Conservation (phyloP, 2,113 vertebrate species). For the Choloepus hoffmanni region DNA sequence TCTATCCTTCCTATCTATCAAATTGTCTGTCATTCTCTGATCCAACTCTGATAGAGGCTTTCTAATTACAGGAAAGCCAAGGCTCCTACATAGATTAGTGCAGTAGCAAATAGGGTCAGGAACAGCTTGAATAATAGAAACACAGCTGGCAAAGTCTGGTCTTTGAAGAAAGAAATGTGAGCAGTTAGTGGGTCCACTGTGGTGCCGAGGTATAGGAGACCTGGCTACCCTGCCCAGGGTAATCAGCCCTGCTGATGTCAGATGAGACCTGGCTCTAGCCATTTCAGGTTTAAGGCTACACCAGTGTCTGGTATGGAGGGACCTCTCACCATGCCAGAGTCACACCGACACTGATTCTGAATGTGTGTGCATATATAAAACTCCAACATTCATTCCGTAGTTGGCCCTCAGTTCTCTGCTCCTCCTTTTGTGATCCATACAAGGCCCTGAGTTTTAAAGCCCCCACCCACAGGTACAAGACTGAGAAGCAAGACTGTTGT, state of each 20-base stretch:
- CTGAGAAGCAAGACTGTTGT: neutral
- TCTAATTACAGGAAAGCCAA: neutral
- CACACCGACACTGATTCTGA: neutral
- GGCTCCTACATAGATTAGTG: neutral
- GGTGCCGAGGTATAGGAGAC: neutral
- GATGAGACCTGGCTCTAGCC: too few species aligned
- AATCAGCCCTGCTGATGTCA: accelerated
- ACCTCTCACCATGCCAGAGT: neutral
- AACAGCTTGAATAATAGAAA: neutral
- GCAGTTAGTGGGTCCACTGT: neutral
- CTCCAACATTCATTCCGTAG: accelerated
- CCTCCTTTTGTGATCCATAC: neutral
- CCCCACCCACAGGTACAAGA: too few species aligned
- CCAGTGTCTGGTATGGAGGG: too few species aligned
- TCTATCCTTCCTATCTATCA: too few species aligned
- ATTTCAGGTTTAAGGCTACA: neutral
- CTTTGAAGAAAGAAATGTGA: neutral
- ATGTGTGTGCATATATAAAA: neutral
- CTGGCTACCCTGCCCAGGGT: neutral
- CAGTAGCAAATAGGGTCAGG: neutral
- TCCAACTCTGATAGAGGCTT: neutral
- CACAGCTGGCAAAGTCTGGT: neutral
- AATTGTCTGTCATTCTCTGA: neutral
- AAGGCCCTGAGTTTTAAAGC: neutral
- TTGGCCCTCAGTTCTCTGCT: neutral